Conservation (phyloP, 2,113 vertebrate species). For the Tinamus guttatus region DNA sequence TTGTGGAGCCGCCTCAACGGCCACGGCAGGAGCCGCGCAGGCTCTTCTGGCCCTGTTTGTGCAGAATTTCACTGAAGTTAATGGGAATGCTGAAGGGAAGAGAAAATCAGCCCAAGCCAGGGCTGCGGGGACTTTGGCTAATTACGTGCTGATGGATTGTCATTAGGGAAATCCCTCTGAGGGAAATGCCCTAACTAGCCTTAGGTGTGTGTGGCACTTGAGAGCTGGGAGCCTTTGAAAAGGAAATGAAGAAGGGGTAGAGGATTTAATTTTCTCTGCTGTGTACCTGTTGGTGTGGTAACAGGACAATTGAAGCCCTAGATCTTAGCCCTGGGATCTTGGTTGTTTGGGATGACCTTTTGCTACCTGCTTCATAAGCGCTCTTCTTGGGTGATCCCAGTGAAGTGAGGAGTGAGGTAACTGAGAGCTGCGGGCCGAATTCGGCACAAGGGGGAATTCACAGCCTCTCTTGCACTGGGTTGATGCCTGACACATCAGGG, state of each 20-base stretch:
- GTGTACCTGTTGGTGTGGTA: conserved; percentile 18
- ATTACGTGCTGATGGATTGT: conserved; percentile 19
- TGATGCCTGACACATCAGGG: background rate
- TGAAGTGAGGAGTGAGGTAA: background rate
- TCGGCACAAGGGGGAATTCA: background rate
- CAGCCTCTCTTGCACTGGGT: accelerated
- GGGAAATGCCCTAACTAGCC: background rate
- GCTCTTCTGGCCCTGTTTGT: background rate
- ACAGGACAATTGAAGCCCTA: conserved; percentile 40
- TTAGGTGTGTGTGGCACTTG: conserved; percentile 8
- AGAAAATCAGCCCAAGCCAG: background rate
- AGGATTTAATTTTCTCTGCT: conserved; percentile 44
- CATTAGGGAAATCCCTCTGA: background rate
- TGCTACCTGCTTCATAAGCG: conserved; percentile 29
- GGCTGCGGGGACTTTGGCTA: background rate
- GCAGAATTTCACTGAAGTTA: background rate
- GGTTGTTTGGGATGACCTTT: conserved; percentile 46
- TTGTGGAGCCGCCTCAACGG: background rate
- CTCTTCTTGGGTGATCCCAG: conserved; percentile 32
- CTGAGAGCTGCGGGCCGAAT: background rate
- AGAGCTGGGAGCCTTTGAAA: conserved; percentile 24
- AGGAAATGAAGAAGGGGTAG: background rate
- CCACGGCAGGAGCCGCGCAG: background rate
- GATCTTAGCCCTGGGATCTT: background rate
- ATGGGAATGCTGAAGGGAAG: background rate